phyloP scores from a whole-genome alignment of 1,140 invertebrate genomes.

The Latrodectus geometricus region DNA sequence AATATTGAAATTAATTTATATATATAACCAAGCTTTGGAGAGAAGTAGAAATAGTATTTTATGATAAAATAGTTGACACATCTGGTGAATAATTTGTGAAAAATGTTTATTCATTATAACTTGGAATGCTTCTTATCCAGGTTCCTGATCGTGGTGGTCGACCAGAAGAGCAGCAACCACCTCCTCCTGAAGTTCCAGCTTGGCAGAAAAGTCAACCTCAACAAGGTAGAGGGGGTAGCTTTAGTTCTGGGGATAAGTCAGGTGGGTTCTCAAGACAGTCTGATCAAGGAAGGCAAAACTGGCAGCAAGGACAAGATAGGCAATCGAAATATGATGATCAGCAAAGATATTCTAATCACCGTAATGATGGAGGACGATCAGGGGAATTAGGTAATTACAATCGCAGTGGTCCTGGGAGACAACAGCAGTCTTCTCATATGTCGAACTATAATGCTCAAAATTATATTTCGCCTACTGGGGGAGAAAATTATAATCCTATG shows the following conservation, averaged over 20 bases:
- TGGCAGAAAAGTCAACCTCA: conserved; percentile 79
- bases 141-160: conserved; percentile 85
- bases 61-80: too few species aligned
- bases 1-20: too few species aligned
- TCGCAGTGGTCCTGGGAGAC: background rate
- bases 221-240: conserved; percentile 27
- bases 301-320: background rate
- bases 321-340: background rate
- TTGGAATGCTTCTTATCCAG: background rate
- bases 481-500: background rate
- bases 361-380: background rate
- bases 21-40: too few species aligned
- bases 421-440: background rate
- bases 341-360: background rate
- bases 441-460: background rate
- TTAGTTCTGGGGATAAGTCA: background rate
- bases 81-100: too few species aligned
- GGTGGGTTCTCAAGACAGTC: background rate
- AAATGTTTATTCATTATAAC: too few species aligned
- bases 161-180: conserved; percentile 84
- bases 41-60: too few species aligned
- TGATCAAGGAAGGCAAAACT: background rate
- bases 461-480: background rate
- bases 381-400: background rate
- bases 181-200: conserved; percentile 94